A percentile compares a stretch with the other conserved stretches of the same genome.
These are phyloP conservation scores for Blennius ocellaris DNA, from an alignment of 2,113 vertebrate species.

Conservation along the genomic window DNA sequence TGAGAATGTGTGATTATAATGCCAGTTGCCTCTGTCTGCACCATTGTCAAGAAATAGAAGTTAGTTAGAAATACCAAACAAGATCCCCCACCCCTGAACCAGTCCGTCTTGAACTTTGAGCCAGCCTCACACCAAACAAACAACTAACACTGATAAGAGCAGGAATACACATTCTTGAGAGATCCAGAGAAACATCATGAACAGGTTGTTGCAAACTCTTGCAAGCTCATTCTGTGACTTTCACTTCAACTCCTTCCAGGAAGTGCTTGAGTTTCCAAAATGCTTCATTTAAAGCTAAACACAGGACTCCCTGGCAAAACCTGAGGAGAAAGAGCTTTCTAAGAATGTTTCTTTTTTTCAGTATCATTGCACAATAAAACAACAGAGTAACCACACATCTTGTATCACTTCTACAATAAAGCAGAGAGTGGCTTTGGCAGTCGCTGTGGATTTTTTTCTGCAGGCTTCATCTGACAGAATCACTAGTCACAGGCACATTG, in stretches of 20 bases:
- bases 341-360: conserved; percentile 13
- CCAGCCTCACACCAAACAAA: no score
- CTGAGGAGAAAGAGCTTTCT: conserved; percentile 1
- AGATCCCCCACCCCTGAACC: no score
- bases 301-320: conserved; percentile 14
- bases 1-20: no score
- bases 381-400: conserved; percentile 10
- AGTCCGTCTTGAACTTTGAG: no score
- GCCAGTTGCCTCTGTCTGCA: no score
- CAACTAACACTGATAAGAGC: no score
- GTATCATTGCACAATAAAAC: conserved; percentile 22
- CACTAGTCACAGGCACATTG: background rate
- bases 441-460: conserved; percentile 4
- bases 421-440: background rate
- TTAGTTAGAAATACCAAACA: no score
- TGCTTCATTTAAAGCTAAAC: background rate
- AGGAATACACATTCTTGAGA: no score
- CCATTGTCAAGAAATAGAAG: no score
- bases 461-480: conserved; percentile 1
- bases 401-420: background rate
- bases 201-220: no score
- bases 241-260: background rate
- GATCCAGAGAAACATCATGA: no score
- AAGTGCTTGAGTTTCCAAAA: conserved; percentile 17
- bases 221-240: background rate